phyloP scores from a whole-genome alignment of 2,797 vertebrate species.

The Phylloscopus collybita region DNA sequence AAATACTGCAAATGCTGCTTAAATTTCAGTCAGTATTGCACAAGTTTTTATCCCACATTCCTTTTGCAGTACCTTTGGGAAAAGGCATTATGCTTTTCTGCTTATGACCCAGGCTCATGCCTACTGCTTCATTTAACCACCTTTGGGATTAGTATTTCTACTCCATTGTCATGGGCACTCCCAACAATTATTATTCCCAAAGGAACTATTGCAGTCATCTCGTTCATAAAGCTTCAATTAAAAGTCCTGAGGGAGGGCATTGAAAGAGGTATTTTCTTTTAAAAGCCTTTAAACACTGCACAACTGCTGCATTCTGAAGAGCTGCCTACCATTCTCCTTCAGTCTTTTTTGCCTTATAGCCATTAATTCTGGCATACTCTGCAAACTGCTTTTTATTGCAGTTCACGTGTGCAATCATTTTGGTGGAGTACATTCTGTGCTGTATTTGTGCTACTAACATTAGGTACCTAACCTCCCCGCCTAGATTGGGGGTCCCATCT shows the following conservation, averaged over 20 bases:
- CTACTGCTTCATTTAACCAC: constrained; percentile 1
- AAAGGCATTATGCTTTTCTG: not conserved
- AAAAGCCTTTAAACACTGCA: constrained; percentile 21
- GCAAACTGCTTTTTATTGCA: not conserved
- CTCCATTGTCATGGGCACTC: not conserved
- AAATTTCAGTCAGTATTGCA: not conserved
- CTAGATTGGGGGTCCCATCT: not conserved
- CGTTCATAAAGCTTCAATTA: not conserved
- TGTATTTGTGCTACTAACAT: not conserved
- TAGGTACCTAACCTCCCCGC: accelerated
- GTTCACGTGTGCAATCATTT: not conserved
- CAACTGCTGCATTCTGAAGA: not conserved
- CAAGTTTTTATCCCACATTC: not conserved
- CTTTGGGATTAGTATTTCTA: constrained; percentile 21
- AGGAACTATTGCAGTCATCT: not conserved
- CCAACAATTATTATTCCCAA: constrained; percentile 24
- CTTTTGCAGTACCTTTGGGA: not conserved
- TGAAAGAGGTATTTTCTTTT: constrained; percentile 23
- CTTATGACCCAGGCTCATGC: not conserved
- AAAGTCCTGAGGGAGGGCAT: constrained; percentile 13
- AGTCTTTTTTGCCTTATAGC: not conserved
- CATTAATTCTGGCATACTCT: not conserved
- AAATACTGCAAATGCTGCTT: not conserved
- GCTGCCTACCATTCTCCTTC: not conserved
- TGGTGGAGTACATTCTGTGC: not conserved